Evolutionary conservation across 2,888 invertebrate species (phyloP), one percentile per base, ranked within the genome.

Genomic region (Linnaemya tessellans): DNA sequence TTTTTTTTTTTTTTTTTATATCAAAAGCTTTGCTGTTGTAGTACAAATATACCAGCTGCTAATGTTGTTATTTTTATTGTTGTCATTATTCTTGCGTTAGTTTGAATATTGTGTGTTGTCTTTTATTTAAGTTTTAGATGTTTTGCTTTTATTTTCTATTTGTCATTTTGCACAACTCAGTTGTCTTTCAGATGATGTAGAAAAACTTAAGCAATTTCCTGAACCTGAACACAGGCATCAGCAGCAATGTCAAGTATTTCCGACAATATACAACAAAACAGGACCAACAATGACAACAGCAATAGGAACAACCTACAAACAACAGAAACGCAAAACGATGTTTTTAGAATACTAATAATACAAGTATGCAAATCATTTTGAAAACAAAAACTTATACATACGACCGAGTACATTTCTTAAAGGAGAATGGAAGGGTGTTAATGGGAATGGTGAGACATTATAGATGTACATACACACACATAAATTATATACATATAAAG

Each of bases 181-280:
- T 84, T 84, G 83, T 81, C 75, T 49, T 79, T 54, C 38, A 80
- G 71, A 41, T 83, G 83, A 68, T 56, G 78, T 67, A 46, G 22
- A 84, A 77, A 84, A 87, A 86, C 80, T 87, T 87, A 79, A 86
- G 86, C 86, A 87, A 87, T 87, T 87, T 87, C 87, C 86, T 84
- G 79, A 81, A 84, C 86, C 83, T 60, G 60, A 38, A 58, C 80
- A 71, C 82, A 79, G 71, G 65, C 84, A 80, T 71, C 85, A 85
- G 46, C 81, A 85, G 86, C 78, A 84, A 87, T 86, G 87, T 84
- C 87, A 87, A 86, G 86, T 85, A 87, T 87, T 87, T 87, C 86
- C 84, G 80, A 83, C 38, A 60, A 75, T 49, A 67, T 49, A 84
- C 68, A 81, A 30, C 30, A 75, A 68, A 62, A 82, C 54, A 80